phyloP scores from a whole-genome alignment of 2,888 invertebrate species.

The Mycogona germanica region DNA sequence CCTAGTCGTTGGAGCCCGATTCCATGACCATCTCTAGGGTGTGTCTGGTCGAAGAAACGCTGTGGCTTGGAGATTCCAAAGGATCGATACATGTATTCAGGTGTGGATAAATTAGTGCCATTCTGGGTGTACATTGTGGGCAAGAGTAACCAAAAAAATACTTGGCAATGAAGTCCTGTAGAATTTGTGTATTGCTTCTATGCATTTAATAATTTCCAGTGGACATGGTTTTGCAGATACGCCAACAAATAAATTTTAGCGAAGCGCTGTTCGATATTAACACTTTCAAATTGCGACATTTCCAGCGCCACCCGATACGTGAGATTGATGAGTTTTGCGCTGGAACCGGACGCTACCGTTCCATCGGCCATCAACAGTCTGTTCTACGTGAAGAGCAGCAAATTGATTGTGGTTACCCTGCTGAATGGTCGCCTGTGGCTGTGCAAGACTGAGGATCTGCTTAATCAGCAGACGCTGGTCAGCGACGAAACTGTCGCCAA shows the following conservation, averaged over 20 bases:
- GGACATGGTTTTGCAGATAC: background rate
- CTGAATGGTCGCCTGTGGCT: conserved; percentile 64
- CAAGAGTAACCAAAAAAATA: too few species aligned
- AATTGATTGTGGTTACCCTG: conserved; percentile 67
- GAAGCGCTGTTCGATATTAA: background rate
- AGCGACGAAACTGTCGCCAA: conserved; percentile 1
- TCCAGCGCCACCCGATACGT: conserved; percentile 27
- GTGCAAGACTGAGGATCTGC: conserved; percentile 31
- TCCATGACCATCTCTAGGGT: conserved; percentile 40
- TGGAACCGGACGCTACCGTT: conserved; percentile 50
- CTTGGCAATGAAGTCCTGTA: background rate
- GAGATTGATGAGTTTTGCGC: conserved; percentile 44
- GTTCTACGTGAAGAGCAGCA: conserved; percentile 49
- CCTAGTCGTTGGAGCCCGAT: conserved; percentile 27
- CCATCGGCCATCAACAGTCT: conserved; percentile 51
- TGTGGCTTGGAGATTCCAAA: conserved; percentile 83
- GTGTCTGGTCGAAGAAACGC: conserved; percentile 56
- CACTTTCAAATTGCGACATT: background rate
- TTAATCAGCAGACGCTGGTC: conserved; percentile 3
- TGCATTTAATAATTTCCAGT: background rate
- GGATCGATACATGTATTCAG: conserved; percentile 75
- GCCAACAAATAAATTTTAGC: background rate
- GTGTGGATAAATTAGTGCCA: conserved; percentile 31
- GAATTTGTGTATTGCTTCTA: background rate
- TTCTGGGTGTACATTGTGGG: background rate